Conservation (phyloP, 2,797 vertebrate species). For the Clamator glandarius region DNA sequence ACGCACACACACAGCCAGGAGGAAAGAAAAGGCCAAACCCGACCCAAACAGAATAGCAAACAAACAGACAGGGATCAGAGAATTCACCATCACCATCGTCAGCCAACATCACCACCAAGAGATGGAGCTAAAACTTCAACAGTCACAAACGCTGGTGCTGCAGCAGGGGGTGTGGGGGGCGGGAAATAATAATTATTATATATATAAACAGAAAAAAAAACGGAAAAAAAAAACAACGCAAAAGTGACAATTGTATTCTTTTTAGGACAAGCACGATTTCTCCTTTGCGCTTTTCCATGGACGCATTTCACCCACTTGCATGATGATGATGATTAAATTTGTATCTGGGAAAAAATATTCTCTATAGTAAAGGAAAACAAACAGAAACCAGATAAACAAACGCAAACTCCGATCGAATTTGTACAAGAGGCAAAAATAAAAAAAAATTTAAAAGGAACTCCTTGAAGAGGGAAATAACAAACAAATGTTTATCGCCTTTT, state of each 20-base stretch:
- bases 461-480: constrained; percentile 92
- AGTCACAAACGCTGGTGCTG: constrained; percentile 81
- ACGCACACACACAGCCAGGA: constrained; percentile 49
- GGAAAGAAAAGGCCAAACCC: constrained; percentile 58
- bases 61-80: constrained; percentile 68
- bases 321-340: constrained; percentile 86
- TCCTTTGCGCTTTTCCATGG: constrained; percentile 94
- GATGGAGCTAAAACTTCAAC: constrained; percentile 86
- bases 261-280: constrained; percentile 93
- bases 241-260: constrained; percentile 81
- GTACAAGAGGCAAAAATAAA: constrained; percentile 66
- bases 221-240: constrained; percentile 56
- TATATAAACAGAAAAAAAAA: constrained; percentile 70
- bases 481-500: constrained; percentile 86
- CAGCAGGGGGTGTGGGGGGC: constrained; percentile 56
- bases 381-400: constrained; percentile 70
- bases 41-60: constrained; percentile 68
- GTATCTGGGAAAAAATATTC: constrained; percentile 87
- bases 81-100: constrained; percentile 57
- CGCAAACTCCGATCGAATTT: constrained; percentile 73
- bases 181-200: constrained; percentile 72
- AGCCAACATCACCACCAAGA: constrained; percentile 74
- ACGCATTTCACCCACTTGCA: constrained; percentile 93
- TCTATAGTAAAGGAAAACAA: constrained; percentile 79
- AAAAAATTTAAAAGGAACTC: constrained; percentile 85